These are phyloP conservation scores for Thereuonema tuberculata DNA, from an alignment of 1,140 invertebrate species.

Conservation along the genomic window DNA sequence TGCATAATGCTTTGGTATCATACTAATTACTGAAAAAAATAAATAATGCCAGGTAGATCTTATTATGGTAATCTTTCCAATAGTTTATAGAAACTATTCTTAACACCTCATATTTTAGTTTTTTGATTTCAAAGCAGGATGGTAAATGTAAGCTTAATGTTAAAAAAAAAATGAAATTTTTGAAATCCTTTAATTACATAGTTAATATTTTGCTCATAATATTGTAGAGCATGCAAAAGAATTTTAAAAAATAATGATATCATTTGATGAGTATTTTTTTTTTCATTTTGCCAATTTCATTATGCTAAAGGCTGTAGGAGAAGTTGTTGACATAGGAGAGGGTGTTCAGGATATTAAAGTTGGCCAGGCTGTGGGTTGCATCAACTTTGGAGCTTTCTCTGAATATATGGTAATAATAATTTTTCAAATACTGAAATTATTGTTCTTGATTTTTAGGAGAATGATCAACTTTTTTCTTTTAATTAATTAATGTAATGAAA, in stretches of 20 bases:
- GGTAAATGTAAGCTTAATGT: too few species aligned
- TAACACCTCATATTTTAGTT: too few species aligned
- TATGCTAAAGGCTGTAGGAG: slow-evolving; percentile 24
- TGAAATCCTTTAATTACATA: background rate
- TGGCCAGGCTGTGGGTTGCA: slow-evolving; percentile 26
- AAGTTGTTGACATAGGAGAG: slow-evolving; percentile 23
- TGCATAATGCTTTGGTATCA: too few species aligned
- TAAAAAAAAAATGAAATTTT: background rate
- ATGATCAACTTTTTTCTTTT: background rate
- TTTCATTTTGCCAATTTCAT: background rate
- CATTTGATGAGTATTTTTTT: background rate
- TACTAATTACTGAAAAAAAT: too few species aligned
- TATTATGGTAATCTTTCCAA: too few species aligned
- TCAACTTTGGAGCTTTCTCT: slow-evolving; percentile 23
- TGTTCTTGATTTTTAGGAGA: background rate
- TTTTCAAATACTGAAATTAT: background rate
- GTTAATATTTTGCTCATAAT: too few species aligned
- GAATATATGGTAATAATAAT: slow-evolving; percentile 24
- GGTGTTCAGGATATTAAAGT: slow-evolving; percentile 16
- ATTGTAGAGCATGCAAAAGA: too few species aligned
- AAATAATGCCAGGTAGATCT: too few species aligned
- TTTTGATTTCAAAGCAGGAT: too few species aligned
- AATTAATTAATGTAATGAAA: background rate
- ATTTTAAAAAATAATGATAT: too few species aligned
- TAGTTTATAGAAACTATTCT: too few species aligned